Percentiles rank a stretch among this genome's conserved stretches.
These are phyloP conservation scores for Zygothrica quintamaculata DNA, from an alignment of 2,888 invertebrate species.

Conservation along the genomic window DNA sequence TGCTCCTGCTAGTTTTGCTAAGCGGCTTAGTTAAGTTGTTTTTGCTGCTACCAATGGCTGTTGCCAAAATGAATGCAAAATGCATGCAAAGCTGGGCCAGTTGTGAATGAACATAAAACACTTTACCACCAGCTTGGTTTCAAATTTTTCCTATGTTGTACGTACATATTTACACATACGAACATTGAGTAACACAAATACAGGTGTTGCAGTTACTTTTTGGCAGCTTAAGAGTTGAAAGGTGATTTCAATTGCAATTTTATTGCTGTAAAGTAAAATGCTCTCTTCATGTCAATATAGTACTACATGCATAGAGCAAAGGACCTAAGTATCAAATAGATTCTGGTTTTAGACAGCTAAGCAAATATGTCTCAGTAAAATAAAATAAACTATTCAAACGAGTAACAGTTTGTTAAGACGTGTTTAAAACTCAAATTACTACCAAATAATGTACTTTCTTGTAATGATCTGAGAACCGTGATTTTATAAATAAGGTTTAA, in stretches of 20 bases:
- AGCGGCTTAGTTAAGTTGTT: slow-evolving; percentile 69
- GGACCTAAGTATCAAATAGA: background rate
- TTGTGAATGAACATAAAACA: slow-evolving; percentile 11
- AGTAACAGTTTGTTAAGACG: too few species aligned
- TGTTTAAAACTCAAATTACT: background rate
- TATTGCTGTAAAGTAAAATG: slow-evolving; percentile 13
- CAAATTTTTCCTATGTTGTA: background rate
- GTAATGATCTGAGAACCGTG: too few species aligned
- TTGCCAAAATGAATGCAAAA: slow-evolving; percentile 58
- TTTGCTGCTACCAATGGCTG: slow-evolving; percentile 34
- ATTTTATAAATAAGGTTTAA: too few species aligned
- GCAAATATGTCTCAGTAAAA: too few species aligned
- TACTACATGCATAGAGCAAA: background rate
- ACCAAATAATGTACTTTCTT: background rate
- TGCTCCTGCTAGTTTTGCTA: slow-evolving; percentile 35
- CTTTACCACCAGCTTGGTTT: slow-evolving; percentile 23
- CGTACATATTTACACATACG: slow-evolving; percentile 3
- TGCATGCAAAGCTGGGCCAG: slow-evolving; percentile 33
- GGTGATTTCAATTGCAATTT: slow-evolving; percentile 20
- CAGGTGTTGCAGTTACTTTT: slow-evolving; percentile 28
- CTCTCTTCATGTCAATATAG: background rate
- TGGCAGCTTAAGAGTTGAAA: slow-evolving; percentile 22
- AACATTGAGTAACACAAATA: background rate
- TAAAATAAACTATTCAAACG: too few species aligned
- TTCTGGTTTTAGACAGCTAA: too few species aligned